A percentile compares a stretch with the other conserved stretches of the same genome.
phyloP scores from a whole-genome alignment of 2,113 vertebrate genomes.

The Lophius piscatorius region DNA sequence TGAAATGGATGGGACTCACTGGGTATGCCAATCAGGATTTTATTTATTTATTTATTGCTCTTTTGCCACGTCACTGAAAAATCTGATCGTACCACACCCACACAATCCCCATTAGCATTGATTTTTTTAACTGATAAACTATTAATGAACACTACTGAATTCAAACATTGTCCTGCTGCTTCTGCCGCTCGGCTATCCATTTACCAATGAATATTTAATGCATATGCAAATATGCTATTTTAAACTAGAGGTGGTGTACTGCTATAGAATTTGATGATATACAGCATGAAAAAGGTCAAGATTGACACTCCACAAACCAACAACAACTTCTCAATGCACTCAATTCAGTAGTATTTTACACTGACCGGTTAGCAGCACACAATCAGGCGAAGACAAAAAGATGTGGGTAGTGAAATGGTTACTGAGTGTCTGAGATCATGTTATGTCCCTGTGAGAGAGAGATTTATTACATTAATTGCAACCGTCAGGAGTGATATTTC shows the following conservation, averaged over 20 bases:
- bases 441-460: slow-evolving; percentile 12
- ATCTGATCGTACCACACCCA: background rate
- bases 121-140: too few relatives aligned
- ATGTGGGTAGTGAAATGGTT: slow-evolving; percentile 25
- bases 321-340: background rate
- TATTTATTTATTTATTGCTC: background rate
- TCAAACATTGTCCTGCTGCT: background rate
- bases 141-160: too few relatives aligned
- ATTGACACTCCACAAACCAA: background rate
- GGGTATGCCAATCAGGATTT: background rate
- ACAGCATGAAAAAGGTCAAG: background rate
- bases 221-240: background rate
- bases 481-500: slow-evolving; percentile 7
- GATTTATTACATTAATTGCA: slow-evolving; percentile 40
- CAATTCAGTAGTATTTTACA: slow-evolving; percentile 15
- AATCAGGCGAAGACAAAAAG: slow-evolving; percentile 2
- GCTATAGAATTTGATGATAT: background rate
- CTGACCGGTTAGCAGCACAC: slow-evolving; percentile 10
- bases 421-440: slow-evolving; percentile 19
- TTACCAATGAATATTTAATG: background rate
- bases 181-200: too few relatives aligned
- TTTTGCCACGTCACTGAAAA: background rate
- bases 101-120: too few relatives aligned
- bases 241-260: too few relatives aligned
- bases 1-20: too few relatives aligned